Evolutionary conservation across 2,113 vertebrate genomes (phyloP).

Genomic region (Trematomus loennbergii): DNA sequence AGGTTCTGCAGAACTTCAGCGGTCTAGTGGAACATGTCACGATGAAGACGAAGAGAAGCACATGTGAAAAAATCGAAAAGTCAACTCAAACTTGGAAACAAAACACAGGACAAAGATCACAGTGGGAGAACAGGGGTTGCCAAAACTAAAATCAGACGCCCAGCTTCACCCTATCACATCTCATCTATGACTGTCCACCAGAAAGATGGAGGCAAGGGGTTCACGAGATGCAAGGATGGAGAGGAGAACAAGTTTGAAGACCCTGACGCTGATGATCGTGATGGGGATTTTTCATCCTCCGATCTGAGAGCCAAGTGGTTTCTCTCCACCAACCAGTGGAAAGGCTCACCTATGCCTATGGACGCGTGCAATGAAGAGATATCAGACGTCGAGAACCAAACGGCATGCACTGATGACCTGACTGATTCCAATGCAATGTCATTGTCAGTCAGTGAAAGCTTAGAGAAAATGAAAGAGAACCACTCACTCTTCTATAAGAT

Average conservation of each 20-base stretch:
- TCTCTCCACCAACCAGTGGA: conserved; percentile 80
- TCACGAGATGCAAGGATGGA: conserved; percentile 32
- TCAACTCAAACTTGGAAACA: conserved; percentile 47
- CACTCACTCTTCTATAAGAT: conserved; percentile 81
- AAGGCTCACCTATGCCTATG: conserved; percentile 72
- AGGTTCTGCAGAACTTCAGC: conserved; percentile 42
- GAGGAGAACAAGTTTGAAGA: conserved; percentile 48
- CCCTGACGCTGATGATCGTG: conserved; percentile 24
- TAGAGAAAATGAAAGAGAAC: conserved; percentile 78
- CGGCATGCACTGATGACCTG: conserved; percentile 11
- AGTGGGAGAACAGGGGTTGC: conserved; percentile 46
- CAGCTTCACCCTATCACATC: conserved; percentile 72
- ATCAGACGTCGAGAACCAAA: conserved; percentile 36
- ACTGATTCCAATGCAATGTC: conserved; percentile 62
- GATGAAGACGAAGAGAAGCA: conserved; percentile 39
- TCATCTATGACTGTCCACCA: conserved; percentile 71
- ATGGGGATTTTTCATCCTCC: conserved; percentile 52
- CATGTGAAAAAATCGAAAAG: conserved; percentile 29
- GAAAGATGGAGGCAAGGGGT: conserved; percentile 55
- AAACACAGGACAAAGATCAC: conserved; percentile 53
- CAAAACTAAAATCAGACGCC: conserved; percentile 63
- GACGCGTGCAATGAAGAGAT: conserved; percentile 53
- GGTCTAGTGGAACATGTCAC: conserved; percentile 49
- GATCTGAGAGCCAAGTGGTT: conserved; percentile 82
- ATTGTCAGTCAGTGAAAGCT: conserved; percentile 69